These are phyloP conservation scores for Sminthurides aquaticus DNA, from an alignment of 2,888 invertebrate species.

Conservation along the genomic window DNA sequence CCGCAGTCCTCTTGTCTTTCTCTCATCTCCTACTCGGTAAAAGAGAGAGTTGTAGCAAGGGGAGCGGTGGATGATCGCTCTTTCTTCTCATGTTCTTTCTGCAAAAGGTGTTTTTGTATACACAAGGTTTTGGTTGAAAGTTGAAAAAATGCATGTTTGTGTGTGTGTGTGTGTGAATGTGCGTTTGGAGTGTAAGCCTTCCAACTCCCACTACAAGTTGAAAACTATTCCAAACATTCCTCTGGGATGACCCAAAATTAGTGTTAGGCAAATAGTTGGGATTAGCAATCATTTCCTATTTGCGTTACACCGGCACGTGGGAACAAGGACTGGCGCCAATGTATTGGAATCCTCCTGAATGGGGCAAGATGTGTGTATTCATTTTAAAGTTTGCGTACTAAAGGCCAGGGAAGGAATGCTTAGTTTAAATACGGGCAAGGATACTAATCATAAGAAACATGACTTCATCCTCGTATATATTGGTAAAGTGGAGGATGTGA, in stretches of 20 bases:
- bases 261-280: constrained; percentile 1
- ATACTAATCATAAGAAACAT: not conserved
- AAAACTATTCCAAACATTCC: constrained; percentile 4
- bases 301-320: constrained; percentile 9
- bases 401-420: too few species aligned
- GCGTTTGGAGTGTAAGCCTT: not conserved
- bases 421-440: not conserved
- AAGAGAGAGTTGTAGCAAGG: too few species aligned
- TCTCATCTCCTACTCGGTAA: too few species aligned
- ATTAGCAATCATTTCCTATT: constrained; percentile 9
- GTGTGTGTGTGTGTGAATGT: not conserved
- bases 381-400: too few species aligned
- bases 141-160: not conserved
- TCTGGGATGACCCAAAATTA: constrained; percentile 6
- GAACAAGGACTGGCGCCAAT: constrained; percentile 1
- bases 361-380: too few species aligned
- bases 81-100: too few species aligned
- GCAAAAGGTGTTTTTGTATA: too few species aligned
- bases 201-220: not conserved
- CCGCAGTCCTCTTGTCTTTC: too few species aligned
- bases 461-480: not conserved
- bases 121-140: too few species aligned
- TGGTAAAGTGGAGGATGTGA: too few species aligned
- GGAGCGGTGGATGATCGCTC: too few species aligned
- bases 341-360: not conserved